Percentiles rank a stretch among this genome's conserved stretches.
Evolutionary conservation across 2,888 invertebrate species (phyloP).

Genomic region (Parnassius mnemosyne): DNA sequence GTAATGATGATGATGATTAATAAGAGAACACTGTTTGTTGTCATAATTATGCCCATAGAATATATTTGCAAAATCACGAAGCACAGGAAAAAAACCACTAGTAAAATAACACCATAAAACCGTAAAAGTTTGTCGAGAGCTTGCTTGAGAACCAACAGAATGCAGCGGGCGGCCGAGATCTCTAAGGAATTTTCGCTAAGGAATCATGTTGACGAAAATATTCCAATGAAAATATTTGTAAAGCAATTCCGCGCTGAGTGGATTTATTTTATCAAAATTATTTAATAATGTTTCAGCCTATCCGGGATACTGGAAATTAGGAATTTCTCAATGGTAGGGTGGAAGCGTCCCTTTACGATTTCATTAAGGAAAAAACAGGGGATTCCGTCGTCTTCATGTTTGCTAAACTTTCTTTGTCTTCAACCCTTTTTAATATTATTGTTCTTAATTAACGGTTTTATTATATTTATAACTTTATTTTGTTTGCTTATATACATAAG

Average conservation of each 20-base stretch:
- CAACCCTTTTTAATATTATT: constrained; percentile 63
- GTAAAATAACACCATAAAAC: no score
- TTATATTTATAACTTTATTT: no score
- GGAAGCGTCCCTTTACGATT: constrained; percentile 63
- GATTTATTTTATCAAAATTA: constrained; percentile 64
- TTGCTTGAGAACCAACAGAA: background rate
- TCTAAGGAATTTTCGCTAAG: constrained; percentile 15
- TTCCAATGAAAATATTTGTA: constrained; percentile 42
- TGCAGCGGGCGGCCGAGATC: constrained; percentile 8
- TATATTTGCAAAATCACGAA: no score
- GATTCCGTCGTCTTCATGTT: constrained; percentile 71
- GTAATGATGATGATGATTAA: no score
- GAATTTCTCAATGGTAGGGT: constrained; percentile 53
- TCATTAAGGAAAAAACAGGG: constrained; percentile 66
- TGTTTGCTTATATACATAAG: no score
- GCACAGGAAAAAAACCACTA: no score
- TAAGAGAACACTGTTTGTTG: no score
- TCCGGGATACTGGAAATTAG: constrained; percentile 42
- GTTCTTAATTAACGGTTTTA: background rate
- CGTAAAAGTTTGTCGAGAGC: background rate
- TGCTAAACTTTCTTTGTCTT: constrained; percentile 66
- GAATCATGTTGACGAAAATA: constrained; percentile 23
- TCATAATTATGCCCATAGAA: no score
- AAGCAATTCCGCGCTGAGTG: constrained; percentile 45
- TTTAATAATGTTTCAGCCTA: constrained; percentile 56